A percentile compares a stretch with the other conserved stretches of the same genome.
Evolutionary conservation across 2,888 invertebrate species (phyloP).

Genomic region (Dicranocentrus wangi): DNA sequence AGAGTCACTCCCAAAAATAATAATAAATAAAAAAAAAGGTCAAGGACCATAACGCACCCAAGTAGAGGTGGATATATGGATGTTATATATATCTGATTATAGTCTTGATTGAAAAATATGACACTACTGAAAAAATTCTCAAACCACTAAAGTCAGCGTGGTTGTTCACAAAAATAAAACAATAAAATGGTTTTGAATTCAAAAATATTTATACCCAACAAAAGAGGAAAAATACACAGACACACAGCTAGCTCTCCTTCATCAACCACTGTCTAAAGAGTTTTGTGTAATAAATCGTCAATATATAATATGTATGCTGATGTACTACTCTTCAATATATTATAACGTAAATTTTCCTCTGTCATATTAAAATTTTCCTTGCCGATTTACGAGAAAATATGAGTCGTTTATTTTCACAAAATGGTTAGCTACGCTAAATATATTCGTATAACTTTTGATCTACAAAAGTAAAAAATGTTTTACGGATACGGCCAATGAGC

Average conservation of each 20-base stretch:
- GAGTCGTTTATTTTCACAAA: no score
- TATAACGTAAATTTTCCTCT: no score
- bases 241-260: slow-evolving; percentile 49
- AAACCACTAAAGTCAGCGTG: slow-evolving; percentile 55
- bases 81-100: slow-evolving; percentile 13
- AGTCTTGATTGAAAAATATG: slow-evolving; percentile 31
- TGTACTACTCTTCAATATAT: no score
- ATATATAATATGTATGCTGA: no score
- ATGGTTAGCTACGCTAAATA: no score
- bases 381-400: no score
- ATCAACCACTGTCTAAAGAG: no score
- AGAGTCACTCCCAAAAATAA: background rate
- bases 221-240: slow-evolving; percentile 40
- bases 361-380: no score
- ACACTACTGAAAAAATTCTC: slow-evolving; percentile 40
- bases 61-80: slow-evolving; percentile 26
- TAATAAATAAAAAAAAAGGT: slow-evolving; percentile 15
- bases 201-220: slow-evolving; percentile 27
- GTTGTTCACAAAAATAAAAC: slow-evolving; percentile 34
- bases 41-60: slow-evolving; percentile 42
- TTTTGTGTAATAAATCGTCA: no score
- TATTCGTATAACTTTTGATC: no score
- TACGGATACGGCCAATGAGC: no score
- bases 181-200: slow-evolving; percentile 1
- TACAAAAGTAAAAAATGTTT: no score